These are phyloP conservation scores for Oreochromis mossambicus DNA, from an alignment of 2,797 vertebrate genomes.

Conservation along the genomic window DNA sequence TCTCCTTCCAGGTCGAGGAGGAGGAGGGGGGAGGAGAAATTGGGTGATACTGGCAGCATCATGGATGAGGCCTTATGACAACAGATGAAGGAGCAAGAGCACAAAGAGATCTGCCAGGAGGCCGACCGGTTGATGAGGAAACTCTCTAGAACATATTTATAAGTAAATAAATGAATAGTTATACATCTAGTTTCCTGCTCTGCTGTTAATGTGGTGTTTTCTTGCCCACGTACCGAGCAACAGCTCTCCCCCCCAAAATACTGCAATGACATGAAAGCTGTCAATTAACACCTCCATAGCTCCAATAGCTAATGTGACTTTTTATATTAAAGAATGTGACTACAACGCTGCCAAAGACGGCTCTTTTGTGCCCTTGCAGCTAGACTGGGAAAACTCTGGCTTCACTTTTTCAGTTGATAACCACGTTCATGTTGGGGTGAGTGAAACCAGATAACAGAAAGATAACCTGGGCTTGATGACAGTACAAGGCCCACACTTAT, in stretches of 20 bases:
- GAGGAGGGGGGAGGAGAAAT: conserved; percentile 71
- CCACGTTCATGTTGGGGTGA: neutral
- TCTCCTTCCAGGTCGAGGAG: conserved; percentile 73
- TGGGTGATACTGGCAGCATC: conserved; percentile 31
- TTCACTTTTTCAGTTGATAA: neutral
- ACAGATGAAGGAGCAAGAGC: conserved; percentile 80
- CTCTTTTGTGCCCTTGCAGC: neutral
- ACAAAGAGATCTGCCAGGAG: conserved; percentile 70
- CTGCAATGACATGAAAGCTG: conserved; percentile 73
- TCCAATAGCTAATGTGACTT: neutral
- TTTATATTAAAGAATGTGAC: neutral
- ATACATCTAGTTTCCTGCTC: neutral
- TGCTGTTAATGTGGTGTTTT: neutral
- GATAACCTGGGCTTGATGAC: neutral
- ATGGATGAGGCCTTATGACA: conserved; percentile 62
- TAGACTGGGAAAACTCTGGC: neutral
- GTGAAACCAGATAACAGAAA: neutral
- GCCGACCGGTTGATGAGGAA: conserved; percentile 71
- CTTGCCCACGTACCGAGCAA: conserved; percentile 64
- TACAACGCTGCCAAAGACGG: neutral
- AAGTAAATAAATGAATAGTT: neutral
- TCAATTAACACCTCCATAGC: neutral
- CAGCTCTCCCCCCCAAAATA: conserved; percentile 84
- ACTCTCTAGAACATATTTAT: conserved; percentile 35
- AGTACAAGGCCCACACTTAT: neutral